A percentile compares a stretch with the other conserved stretches of the same genome.
Evolutionary conservation across 2,797 vertebrate genomes (phyloP).

Genomic region (Myiotriccus ornatus): DNA sequence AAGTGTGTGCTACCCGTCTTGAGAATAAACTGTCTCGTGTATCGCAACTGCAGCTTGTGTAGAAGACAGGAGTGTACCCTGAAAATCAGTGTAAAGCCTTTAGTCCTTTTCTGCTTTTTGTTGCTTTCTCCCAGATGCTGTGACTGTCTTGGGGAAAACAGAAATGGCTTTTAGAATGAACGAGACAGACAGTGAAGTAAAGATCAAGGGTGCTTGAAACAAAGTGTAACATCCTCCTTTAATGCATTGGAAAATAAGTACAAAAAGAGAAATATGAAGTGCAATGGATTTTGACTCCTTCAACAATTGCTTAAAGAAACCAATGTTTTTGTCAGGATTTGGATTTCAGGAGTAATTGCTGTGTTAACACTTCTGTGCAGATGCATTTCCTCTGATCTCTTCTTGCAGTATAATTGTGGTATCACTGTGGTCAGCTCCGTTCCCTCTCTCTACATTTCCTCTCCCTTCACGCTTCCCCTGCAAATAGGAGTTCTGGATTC

Average conservation of each 20-base stretch:
- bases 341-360: background rate
- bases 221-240: background rate
- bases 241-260: background rate
- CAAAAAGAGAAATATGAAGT: background rate
- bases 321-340: background rate
- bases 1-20: background rate
- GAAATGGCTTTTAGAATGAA: slow-evolving; percentile 1
- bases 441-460: background rate
- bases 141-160: background rate
- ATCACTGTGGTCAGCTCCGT: background rate
- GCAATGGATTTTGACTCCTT: background rate
- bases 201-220: background rate
- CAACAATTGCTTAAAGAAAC: background rate
- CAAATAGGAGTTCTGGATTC: background rate
- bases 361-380: background rate
- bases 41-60: background rate
- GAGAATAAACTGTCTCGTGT: background rate
- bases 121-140: background rate
- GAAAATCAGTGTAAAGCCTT: background rate
- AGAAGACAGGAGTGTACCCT: background rate
- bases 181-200: background rate
- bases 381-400: background rate
- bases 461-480: background rate
- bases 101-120: background rate
- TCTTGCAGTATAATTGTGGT: background rate